Evolutionary conservation across 2,797 vertebrate genomes (phyloP).

Genomic region (Lagocephalus sceleratus): DNA sequence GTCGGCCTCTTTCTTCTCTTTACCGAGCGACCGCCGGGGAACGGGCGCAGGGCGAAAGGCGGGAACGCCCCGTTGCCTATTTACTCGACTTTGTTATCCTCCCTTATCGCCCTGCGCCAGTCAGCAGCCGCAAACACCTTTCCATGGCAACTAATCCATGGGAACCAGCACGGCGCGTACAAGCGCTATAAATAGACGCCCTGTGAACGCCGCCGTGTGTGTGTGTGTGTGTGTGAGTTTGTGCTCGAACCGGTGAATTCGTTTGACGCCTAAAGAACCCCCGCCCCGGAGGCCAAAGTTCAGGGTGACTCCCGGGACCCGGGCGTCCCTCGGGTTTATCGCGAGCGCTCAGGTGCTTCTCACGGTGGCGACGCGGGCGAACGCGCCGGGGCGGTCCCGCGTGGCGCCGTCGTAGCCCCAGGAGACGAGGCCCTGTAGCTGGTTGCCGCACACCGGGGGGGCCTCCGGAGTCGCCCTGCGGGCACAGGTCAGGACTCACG

Average conservation of each 20-base stretch:
- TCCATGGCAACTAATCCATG: slow-evolving; percentile 35
- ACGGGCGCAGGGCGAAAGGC: slow-evolving; percentile 40
- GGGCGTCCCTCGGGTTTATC: too few relatives aligned
- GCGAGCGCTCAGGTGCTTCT: slow-evolving; percentile 45
- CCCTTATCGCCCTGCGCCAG: slow-evolving; percentile 28
- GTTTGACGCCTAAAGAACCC: slow-evolving; percentile 1
- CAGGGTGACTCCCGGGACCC: too few relatives aligned
- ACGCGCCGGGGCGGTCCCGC: slow-evolving; percentile 64
- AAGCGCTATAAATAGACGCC: slow-evolving; percentile 12
- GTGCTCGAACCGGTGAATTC: slow-evolving; percentile 4
- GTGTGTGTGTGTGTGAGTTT: background rate
- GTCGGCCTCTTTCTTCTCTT: slow-evolving; percentile 40
- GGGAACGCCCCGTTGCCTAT: slow-evolving; percentile 40
- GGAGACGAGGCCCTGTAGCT: slow-evolving; percentile 77
- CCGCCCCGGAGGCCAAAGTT: too few relatives aligned
- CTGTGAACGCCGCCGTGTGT: slow-evolving; percentile 3
- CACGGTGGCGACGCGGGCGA: slow-evolving; percentile 56
- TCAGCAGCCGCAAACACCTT: slow-evolving; percentile 12
- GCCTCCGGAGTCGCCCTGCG: slow-evolving; percentile 78
- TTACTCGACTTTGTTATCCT: slow-evolving; percentile 45
- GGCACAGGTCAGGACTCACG: too few relatives aligned
- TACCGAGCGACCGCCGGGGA: slow-evolving; percentile 53
- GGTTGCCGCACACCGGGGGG: slow-evolving; percentile 70
- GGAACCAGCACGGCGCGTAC: slow-evolving; percentile 15
- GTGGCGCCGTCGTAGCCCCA: slow-evolving; percentile 65